Conservation (phyloP, 2,113 vertebrate species). For the Malurus elegans region DNA sequence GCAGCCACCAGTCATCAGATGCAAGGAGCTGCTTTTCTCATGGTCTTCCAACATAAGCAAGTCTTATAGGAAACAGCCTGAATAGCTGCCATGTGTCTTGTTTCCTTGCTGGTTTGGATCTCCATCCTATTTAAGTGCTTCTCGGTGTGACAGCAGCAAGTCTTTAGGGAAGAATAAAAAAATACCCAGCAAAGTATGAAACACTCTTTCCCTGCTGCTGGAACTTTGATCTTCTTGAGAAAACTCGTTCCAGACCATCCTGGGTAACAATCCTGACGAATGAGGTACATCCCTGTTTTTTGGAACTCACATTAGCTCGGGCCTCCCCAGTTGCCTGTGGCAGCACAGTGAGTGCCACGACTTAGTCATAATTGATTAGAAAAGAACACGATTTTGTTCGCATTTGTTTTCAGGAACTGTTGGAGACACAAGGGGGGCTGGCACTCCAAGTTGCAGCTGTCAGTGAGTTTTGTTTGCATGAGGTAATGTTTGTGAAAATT, state of each 20-base stretch:
- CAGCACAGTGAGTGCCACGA: neutral
- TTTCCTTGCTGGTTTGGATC: neutral
- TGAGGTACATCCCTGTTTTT: neutral
- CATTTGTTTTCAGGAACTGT: neutral
- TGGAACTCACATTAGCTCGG: neutral
- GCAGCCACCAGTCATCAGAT: neutral
- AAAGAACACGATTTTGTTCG: neutral
- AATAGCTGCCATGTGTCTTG: neutral
- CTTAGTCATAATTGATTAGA: fast-evolving
- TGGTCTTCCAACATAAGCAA: neutral
- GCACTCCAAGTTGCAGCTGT: neutral
- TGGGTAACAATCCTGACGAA: neutral
- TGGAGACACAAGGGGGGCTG: fast-evolving
- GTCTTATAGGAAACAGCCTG: neutral
- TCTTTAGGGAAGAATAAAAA: neutral
- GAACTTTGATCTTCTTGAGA: neutral
- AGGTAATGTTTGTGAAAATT: neutral
- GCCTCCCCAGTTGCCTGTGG: neutral
- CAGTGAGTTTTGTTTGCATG: neutral
- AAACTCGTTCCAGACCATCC: neutral
- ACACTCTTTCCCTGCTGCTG: neutral
- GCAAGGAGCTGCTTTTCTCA: neutral
- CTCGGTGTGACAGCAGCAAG: neutral
- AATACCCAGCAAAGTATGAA: neutral
- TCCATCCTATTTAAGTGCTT: neutral